A percentile compares a stretch with the other conserved stretches of the same genome.
phyloP scores from a whole-genome alignment of 23 tunicate species.

The Halocynthia roretzi region DNA sequence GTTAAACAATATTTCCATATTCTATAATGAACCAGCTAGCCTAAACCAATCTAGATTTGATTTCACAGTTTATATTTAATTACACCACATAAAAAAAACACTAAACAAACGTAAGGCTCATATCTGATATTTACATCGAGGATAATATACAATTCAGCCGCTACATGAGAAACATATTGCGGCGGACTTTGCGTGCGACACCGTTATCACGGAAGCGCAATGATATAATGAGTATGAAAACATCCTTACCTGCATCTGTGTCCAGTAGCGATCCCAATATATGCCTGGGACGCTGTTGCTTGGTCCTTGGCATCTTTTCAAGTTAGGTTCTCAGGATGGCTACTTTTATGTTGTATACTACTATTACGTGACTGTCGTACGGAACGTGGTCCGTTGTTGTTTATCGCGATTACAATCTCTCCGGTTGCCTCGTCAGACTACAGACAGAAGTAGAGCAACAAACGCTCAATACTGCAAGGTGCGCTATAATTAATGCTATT shows the following conservation, averaged over 20 bases:
- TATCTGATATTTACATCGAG: no score
- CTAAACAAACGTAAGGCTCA: no score
- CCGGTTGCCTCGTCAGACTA: not conserved
- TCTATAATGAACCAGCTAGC: no score
- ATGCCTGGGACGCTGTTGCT: conserved; percentile 81
- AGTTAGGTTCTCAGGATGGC: not conserved
- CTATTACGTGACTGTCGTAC: not conserved
- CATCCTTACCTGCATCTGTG: conserved; percentile 1
- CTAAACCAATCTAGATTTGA: no score
- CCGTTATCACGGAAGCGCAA: no score
- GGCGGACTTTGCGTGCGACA: no score
- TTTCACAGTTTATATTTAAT: no score
- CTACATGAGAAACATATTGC: no score
- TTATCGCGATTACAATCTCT: not conserved
- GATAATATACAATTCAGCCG: no score
- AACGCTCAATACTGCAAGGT: conserved; percentile 1
- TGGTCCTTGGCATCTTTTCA: conserved; percentile 63
- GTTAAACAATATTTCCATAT: no score
- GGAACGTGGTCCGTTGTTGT: not conserved
- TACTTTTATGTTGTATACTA: not conserved
- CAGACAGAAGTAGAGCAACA: not conserved
- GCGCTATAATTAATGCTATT: conserved; percentile 9
- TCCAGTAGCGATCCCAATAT: conserved; percentile 24
- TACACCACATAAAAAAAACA: no score
- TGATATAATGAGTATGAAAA: no score